Percentiles rank a stretch among this genome's conserved stretches.
These are phyloP conservation scores for Nezara viridula DNA, from an alignment of 2,888 invertebrate genomes.

Conservation along the genomic window DNA sequence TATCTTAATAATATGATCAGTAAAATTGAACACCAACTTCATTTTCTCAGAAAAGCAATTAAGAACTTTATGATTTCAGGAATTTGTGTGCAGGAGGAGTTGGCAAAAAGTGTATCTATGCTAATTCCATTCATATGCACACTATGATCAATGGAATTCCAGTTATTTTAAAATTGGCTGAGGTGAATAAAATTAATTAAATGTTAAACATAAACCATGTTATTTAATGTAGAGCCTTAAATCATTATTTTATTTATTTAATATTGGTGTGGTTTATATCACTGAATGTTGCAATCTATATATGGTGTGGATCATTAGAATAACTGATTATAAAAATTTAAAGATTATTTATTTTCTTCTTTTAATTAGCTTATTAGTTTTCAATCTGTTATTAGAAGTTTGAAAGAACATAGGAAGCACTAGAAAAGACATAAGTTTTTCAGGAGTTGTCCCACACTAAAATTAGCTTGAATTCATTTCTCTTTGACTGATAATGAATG, in stretches of 20 bases:
- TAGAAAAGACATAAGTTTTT: too few species aligned
- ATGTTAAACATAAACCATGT: background rate
- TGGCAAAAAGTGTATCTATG: background rate
- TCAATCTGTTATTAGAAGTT: too few species aligned
- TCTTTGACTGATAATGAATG: too few species aligned
- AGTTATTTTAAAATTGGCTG: background rate
- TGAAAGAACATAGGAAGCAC: too few species aligned
- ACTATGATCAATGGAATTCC: background rate
- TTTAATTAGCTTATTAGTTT: too few species aligned
- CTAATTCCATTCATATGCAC: constrained; percentile 2
- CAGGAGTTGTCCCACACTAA: too few species aligned
- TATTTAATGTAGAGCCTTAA: background rate
- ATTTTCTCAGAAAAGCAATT: background rate
- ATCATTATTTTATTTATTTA: background rate
- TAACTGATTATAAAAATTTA: too few species aligned
- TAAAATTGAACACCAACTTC: background rate
- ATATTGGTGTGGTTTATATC: background rate
- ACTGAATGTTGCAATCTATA: too few species aligned
- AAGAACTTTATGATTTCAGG: constrained; percentile 1
- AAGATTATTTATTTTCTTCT: too few species aligned
- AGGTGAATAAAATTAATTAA: background rate
- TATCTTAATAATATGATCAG: background rate
- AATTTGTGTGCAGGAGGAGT: background rate
- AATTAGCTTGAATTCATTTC: too few species aligned
- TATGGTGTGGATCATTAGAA: too few species aligned